Evolutionary conservation across 2,797 vertebrate genomes (phyloP).

Genomic region (Balearica regulorum): DNA sequence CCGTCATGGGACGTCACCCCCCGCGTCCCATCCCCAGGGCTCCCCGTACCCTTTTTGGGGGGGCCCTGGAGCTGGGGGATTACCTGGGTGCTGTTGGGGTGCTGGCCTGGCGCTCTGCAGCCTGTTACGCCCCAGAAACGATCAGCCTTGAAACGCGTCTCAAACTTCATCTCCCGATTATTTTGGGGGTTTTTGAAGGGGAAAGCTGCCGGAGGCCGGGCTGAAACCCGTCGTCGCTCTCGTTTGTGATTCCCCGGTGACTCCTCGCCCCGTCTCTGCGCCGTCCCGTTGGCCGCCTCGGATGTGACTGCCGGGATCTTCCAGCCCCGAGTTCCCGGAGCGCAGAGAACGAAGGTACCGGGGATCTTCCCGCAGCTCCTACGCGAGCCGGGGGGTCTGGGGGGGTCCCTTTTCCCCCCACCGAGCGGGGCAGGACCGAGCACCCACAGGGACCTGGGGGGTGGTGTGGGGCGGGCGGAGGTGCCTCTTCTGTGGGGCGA

Average conservation of each 20-base stretch:
- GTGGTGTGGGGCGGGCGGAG: not conserved
- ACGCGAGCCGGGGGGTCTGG: fast-evolving
- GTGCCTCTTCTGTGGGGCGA: not conserved
- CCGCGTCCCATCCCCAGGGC: not conserved
- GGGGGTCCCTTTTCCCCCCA: too few relatives aligned
- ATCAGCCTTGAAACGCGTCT: not conserved
- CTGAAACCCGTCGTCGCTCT: fast-evolving
- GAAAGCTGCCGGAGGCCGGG: fast-evolving
- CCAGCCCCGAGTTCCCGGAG: fast-evolving
- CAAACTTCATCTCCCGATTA: fast-evolving
- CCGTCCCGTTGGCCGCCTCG: fast-evolving
- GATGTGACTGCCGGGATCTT: not conserved
- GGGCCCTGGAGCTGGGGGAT: not conserved
- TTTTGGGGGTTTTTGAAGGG: too few relatives aligned
- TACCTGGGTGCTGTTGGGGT: not conserved
- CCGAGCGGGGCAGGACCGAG: not conserved
- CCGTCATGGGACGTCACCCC: fast-evolving
- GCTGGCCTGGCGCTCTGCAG: too few relatives aligned
- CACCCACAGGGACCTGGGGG: not conserved
- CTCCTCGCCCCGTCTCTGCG: fast-evolving
- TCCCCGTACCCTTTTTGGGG: not conserved
- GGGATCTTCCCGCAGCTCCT: not conserved
- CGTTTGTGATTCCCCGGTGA: not conserved
- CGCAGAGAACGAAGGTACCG: not conserved
- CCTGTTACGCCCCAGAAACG: too few relatives aligned